A percentile compares a stretch with the other conserved stretches of the same genome.
These are phyloP conservation scores for Syrista parreyssii DNA, from an alignment of 2,888 invertebrate species.

Conservation along the genomic window DNA sequence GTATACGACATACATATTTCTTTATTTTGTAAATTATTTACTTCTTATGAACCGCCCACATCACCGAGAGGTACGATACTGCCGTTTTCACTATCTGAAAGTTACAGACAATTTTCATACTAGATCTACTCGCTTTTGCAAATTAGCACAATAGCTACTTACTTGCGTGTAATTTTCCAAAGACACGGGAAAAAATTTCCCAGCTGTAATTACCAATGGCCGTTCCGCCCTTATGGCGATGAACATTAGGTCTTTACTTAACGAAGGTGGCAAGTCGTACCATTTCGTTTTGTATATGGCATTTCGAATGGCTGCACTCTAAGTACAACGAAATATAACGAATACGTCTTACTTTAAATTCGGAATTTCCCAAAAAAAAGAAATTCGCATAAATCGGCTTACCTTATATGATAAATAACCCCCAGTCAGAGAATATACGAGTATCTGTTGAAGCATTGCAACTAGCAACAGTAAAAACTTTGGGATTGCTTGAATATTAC, in stretches of 20 bases:
- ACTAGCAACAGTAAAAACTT: background rate
- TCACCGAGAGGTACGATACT: background rate
- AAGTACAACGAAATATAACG: background rate
- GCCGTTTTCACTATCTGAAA: background rate
- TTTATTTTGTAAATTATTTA: background rate
- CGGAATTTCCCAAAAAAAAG: background rate
- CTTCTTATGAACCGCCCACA: background rate
- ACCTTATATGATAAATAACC: background rate
- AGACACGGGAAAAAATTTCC: constrained; percentile 19
- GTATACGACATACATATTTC: background rate
- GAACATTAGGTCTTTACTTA: constrained; percentile 11
- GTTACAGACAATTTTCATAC: background rate
- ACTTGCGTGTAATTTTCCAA: constrained; percentile 13
- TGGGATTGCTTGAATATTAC: background rate
- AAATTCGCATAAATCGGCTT: background rate
- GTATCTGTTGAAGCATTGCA: background rate
- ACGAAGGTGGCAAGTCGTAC: constrained; percentile 14
- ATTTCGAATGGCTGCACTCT: constrained; percentile 8
- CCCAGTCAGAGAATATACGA: background rate
- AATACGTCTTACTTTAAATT: background rate
- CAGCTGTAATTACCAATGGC: constrained; percentile 13
- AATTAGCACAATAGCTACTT: background rate
- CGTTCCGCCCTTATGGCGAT: constrained; percentile 10
- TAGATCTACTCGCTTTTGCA: background rate
- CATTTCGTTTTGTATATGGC: constrained; percentile 13